phyloP scores from a whole-genome alignment of 2,113 vertebrate genomes.

The Oenanthe oenanthe region DNA sequence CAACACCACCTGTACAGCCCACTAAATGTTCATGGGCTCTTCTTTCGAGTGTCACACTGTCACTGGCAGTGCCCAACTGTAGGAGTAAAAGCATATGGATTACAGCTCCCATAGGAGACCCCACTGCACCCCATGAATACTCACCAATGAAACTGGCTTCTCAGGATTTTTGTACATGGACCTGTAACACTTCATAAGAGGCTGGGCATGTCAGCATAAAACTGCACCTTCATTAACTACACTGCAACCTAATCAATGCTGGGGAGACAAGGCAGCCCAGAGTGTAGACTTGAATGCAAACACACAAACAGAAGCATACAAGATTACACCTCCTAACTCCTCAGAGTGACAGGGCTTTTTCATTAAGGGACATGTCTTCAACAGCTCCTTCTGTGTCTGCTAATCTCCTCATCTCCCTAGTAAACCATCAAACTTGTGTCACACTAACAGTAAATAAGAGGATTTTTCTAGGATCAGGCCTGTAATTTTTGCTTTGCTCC shows the following conservation, averaged over 20 bases:
- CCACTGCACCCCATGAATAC: background rate
- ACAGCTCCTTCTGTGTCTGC: background rate
- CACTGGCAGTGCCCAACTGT: background rate
- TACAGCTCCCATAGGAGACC: background rate
- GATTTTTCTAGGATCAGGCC: background rate
- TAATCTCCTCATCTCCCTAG: background rate
- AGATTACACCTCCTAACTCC: background rate
- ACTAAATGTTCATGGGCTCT: background rate
- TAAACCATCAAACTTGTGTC: background rate
- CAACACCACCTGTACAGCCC: background rate
- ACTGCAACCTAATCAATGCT: background rate
- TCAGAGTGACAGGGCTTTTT: background rate
- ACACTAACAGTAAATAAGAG: background rate
- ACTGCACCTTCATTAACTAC: background rate
- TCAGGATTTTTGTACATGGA: background rate
- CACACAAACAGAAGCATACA: background rate
- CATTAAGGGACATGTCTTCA: background rate
- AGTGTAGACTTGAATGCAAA: background rate
- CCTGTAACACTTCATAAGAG: fast-evolving
- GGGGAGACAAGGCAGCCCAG: background rate
- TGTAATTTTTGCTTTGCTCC: background rate
- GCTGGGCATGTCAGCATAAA: background rate
- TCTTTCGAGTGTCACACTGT: background rate
- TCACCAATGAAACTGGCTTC: background rate
- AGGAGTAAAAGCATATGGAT: fast-evolving